Evolutionary conservation across 1,140 invertebrate species (phyloP).

Genomic region (Drosophila neocordata): DNA sequence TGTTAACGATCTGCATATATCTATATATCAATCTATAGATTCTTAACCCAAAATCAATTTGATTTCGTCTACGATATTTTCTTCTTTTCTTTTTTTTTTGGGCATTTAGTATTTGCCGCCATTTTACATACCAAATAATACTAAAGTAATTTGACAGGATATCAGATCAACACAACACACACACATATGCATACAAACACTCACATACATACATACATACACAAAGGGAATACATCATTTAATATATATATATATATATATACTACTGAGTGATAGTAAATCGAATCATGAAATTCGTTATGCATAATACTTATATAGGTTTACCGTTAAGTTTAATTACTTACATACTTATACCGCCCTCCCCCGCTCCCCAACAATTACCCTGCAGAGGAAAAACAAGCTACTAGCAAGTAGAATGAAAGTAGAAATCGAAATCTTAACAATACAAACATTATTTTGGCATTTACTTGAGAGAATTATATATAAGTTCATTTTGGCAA

Average conservation of each 20-base stretch:
- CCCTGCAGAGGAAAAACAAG: no score
- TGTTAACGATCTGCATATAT: slow-evolving; percentile 6
- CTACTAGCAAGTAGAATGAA: no score
- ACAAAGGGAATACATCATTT: slow-evolving; percentile 29
- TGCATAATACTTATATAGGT: slow-evolving; percentile 67
- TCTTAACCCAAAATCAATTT: neutral
- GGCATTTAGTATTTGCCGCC: slow-evolving; percentile 71
- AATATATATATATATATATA: slow-evolving; percentile 1
- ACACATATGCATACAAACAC: slow-evolving; percentile 13
- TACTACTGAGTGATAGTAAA: slow-evolving; percentile 65
- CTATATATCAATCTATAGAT: slow-evolving; percentile 49
- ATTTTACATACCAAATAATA: slow-evolving; percentile 77
- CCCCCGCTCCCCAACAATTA: slow-evolving; percentile 31
- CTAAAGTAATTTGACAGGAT: slow-evolving; percentile 46
- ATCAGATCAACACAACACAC: no score
- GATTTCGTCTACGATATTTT: neutral
- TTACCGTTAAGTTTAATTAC: slow-evolving; percentile 61
- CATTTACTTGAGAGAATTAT: slow-evolving; percentile 77
- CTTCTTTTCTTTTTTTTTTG: slow-evolving; percentile 19
- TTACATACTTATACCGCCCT: slow-evolving; percentile 33
- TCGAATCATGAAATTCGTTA: slow-evolving; percentile 49
- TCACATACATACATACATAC: slow-evolving; percentile 12
- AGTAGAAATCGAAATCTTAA: slow-evolving; percentile 3
- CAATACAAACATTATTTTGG: slow-evolving; percentile 73
- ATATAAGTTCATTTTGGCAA: slow-evolving; percentile 52